Percentiles rank a stretch among this genome's conserved stretches.
Conservation (phyloP, 2,113 vertebrate species). For the Ictalurus furcatus region DNA sequence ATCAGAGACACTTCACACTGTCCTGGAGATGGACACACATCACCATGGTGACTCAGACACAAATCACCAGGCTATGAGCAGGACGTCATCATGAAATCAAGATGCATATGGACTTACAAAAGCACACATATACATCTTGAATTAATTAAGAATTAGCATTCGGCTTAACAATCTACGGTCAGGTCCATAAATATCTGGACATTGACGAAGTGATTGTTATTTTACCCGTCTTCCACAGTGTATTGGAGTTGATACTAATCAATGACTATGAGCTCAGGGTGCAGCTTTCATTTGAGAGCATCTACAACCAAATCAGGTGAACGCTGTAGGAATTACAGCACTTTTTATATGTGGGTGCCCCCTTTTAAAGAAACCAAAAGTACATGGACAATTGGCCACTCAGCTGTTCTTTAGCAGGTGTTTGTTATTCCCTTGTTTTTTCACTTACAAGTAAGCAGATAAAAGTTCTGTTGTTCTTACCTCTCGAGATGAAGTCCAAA, state of each 20-base stretch:
- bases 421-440: background rate
- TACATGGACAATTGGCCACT: background rate
- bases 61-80: constrained; percentile 27
- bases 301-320: background rate
- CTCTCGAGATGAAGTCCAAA: background rate
- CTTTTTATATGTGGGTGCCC: background rate
- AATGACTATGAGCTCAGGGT: background rate
- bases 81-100: background rate
- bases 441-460: background rate
- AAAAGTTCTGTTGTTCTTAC: background rate
- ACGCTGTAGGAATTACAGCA: no score
- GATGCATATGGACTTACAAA: background rate
- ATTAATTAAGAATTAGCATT: background rate
- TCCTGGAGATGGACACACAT: constrained; percentile 33
- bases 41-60: constrained; percentile 39
- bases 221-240: background rate
- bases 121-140: background rate
- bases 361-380: background rate
- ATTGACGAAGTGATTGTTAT: background rate
- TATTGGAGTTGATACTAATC: background rate
- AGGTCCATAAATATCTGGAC: background rate
- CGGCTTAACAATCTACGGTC: background rate
- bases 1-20: constrained; percentile 19
- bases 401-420: background rate
- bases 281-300: background rate